Conservation (phyloP, 1,140 invertebrate species). For the Pomacea maculata region DNA sequence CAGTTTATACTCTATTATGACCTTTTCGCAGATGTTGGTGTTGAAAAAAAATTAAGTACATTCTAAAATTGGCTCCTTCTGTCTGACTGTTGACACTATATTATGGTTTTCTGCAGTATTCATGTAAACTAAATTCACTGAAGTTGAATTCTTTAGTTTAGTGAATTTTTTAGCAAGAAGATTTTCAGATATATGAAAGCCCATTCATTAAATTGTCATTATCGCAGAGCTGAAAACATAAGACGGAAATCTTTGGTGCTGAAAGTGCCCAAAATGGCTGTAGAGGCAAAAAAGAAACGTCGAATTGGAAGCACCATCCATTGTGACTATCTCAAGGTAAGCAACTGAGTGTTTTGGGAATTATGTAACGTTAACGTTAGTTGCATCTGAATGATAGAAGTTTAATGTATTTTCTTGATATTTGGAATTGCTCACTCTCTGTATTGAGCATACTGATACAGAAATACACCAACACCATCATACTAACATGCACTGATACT, state of each 20-base stretch:
- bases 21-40: too few relatives aligned
- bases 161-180: background rate
- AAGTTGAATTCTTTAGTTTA: background rate
- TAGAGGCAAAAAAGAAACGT: slow-evolving; percentile 74
- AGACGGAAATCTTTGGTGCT: slow-evolving; percentile 76
- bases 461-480: too few relatives aligned
- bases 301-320: slow-evolving; percentile 78
- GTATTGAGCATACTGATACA: too few relatives aligned
- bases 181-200: background rate
- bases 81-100: too few relatives aligned
- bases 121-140: background rate
- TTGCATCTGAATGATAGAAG: too few relatives aligned
- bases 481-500: background rate
- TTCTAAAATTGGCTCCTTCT: too few relatives aligned
- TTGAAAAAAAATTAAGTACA: too few relatives aligned
- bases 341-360: background rate
- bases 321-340: slow-evolving; percentile 89
- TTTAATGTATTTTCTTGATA: background rate
- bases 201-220: slow-evolving; percentile 3
- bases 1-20: too few relatives aligned
- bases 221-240: slow-evolving; percentile 53
- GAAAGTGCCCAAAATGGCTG: slow-evolving; percentile 80
- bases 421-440: background rate
- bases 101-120: too few relatives aligned
- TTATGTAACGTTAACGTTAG: too few relatives aligned